A percentile compares a stretch with the other conserved stretches of the same genome.
These are phyloP conservation scores for Caenorhabditis sinica DNA, from an alignment of 2,888 invertebrate genomes.

Conservation along the genomic window DNA sequence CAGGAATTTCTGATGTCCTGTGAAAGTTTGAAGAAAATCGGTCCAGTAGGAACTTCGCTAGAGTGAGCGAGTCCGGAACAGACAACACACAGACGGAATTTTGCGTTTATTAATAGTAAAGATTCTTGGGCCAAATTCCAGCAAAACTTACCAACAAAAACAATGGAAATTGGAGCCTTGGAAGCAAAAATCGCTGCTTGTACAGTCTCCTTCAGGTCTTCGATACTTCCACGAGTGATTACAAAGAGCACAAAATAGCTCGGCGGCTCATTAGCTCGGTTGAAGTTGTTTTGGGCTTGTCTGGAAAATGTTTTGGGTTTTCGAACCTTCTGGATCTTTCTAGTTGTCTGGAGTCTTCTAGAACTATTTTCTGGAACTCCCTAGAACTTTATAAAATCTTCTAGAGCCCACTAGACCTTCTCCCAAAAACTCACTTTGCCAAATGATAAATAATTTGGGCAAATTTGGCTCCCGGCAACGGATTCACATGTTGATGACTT, in stretches of 20 bases:
- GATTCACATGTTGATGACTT: slow-evolving; percentile 74
- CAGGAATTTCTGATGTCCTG: no score
- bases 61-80: no score
- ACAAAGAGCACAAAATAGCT: slow-evolving; percentile 75
- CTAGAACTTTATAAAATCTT: no score
- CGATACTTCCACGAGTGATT: slow-evolving; percentile 76
- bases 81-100: no score
- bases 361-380: no score
- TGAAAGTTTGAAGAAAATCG: no score
- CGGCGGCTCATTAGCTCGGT: slow-evolving; percentile 35
- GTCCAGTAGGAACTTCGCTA: no score
- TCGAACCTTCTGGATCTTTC: no score
- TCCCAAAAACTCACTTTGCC: slow-evolving; percentile 72
- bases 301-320: slow-evolving; percentile 5
- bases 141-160: slow-evolving; percentile 56
- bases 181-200: slow-evolving; percentile 79
- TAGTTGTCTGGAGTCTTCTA: no score
- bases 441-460: slow-evolving; percentile 79
- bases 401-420: no score
- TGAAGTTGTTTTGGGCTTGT: slow-evolving; percentile 56
- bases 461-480: slow-evolving; percentile 75
- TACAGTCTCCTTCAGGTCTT: slow-evolving; percentile 79
- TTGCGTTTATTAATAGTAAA: no score
- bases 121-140: no score
- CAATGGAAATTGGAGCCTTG: slow-evolving; percentile 75